Evolutionary conservation across 1,140 invertebrate genomes (phyloP).

Genomic region (Aphidius gifuensis): DNA sequence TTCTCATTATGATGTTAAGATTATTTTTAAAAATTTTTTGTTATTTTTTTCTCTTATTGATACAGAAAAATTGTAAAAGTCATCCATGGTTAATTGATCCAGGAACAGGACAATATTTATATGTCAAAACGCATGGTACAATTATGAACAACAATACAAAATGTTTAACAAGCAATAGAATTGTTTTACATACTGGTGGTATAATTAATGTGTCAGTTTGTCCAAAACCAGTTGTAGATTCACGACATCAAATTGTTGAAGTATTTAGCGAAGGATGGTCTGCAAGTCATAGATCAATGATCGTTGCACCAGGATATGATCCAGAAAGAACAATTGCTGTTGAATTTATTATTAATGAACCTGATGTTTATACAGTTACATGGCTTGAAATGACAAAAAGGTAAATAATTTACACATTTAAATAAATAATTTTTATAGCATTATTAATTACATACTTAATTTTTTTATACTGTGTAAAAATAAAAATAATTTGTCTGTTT

Average conservation of each 20-base stretch:
- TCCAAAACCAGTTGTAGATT: conserved; percentile 61
- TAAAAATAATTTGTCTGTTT: too few species aligned
- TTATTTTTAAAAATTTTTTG: too few species aligned
- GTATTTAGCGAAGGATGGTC: conserved; percentile 83
- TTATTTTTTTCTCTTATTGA: conserved; percentile 27
- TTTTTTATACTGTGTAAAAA: too few species aligned
- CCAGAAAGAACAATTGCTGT: conserved; percentile 69
- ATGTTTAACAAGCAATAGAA: conserved; percentile 69
- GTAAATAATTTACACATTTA: conserved; percentile 34
- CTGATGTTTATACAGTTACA: conserved; percentile 70
- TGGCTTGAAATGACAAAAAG: conserved; percentile 80
- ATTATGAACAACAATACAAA: conserved; percentile 58
- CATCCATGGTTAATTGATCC: conserved; percentile 79
- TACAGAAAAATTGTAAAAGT: conserved; percentile 71
- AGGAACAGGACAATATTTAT: conserved; percentile 65
- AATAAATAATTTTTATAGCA: conserved; percentile 31
- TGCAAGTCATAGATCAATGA: conserved; percentile 56
- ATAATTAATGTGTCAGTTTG: conserved; percentile 67
- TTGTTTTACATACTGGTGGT: conserved; percentile 69
- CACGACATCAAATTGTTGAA: conserved; percentile 64
- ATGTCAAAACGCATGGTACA: conserved; percentile 66
- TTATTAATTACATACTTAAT: too few species aligned
- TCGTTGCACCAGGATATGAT: conserved; percentile 60
- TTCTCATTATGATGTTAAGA: not conserved
- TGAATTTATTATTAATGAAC: conserved; percentile 72